Evolutionary conservation across 2,888 invertebrate genomes (phyloP).

Genomic region (Spisula subtruncata): DNA sequence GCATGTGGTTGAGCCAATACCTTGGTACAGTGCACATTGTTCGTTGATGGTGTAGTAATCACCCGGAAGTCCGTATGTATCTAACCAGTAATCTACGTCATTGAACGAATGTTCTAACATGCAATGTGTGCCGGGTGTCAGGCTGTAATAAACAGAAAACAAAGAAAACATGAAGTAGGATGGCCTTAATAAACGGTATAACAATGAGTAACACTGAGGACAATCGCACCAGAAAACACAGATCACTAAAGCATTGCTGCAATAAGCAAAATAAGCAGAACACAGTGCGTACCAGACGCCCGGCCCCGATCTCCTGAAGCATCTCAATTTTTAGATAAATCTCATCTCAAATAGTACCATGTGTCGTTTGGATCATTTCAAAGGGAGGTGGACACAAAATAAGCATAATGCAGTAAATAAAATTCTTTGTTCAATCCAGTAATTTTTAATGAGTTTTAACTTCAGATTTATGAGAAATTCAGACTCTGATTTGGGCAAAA

Average conservation of each 20-base stretch:
- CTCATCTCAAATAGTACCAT: no score
- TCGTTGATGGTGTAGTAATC: background rate
- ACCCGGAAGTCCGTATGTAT: slow-evolving; percentile 26
- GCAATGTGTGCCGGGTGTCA: background rate
- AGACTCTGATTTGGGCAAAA: no score
- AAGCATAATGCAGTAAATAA: no score
- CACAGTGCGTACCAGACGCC: background rate
- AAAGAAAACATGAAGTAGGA: no score
- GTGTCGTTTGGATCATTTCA: no score
- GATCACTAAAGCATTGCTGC: background rate
- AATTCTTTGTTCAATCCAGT: no score
- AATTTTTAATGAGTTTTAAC: no score
- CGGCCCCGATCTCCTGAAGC: no score
- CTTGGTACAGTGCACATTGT: slow-evolving; percentile 34
- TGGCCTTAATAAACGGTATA: no score
- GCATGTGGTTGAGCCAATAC: slow-evolving; percentile 12
- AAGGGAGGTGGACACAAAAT: no score
- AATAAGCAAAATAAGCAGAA: background rate
- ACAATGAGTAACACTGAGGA: background rate
- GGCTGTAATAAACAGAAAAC: background rate
- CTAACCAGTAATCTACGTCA: background rate
- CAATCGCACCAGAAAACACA: background rate
- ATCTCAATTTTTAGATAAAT: no score
- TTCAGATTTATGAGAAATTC: no score
- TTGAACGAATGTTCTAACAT: background rate